Base-by-base conservation (phyloP, 2,113 vertebrate genomes). In the Dicentrarchus labrax region DNA sequence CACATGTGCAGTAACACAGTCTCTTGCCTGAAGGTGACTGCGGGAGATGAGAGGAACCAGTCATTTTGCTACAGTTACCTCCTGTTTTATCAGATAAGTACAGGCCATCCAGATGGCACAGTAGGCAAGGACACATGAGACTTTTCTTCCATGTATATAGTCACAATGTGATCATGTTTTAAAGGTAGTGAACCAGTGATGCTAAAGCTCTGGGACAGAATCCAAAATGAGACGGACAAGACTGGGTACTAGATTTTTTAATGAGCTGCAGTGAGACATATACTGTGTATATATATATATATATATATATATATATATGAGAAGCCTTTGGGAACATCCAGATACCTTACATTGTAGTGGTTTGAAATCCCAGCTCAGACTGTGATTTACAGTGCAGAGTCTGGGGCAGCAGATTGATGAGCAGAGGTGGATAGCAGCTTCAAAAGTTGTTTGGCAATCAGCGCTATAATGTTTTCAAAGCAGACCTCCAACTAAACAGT, bases 41-140 rank as follows among this genome's bases (percentile, higher is more conserved):
- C 2, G 38, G 91, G 88, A 84, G 81, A 83, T 78, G 83, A 89
- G 87, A 88, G 80, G 71, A 91, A 75, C 74, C 82, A 80, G 82
- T 83, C 74, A 86, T 88, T 90, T 88, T 83, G 72, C 76, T 77
- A 30, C 80, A 86, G 69, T 83, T 72, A 36, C 79, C 84, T 86
- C 68, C 79, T 88, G 82, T 87, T 90, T 84, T 85, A 87, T 88
- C 87, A 87, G 75, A 86, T 89, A 87, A 87, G 72, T 81, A 77
- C 79, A 84, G 79, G 57, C 43, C 64, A 80, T 75, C 76, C 80
- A 85, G 84, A 84, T 80, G 85, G 67, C 71, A 78, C 66, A 80
- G 59, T 24, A 57, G 78, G 39, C 43, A 71, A 85, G 72, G 83
- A 82, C 87, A 72, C 65, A 60, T 10, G 13, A 78, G 65, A 22